phyloP scores from a whole-genome alignment of 2,888 invertebrate genomes.

The Dorcus hopei region DNA sequence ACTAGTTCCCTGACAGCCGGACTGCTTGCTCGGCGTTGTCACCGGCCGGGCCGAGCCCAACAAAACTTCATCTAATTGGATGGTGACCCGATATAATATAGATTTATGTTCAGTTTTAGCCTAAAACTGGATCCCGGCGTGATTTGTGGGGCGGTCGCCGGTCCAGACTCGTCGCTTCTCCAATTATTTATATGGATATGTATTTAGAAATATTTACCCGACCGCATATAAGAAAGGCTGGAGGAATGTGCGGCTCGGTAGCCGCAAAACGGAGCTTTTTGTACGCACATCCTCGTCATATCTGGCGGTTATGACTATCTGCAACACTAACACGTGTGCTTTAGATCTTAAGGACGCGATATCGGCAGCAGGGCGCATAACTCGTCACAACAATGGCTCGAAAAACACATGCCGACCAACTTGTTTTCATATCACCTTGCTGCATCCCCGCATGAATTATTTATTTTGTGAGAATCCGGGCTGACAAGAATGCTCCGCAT shows the following conservation, averaged over 20 bases:
- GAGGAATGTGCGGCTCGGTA: not conserved
- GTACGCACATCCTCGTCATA: slow-evolving; percentile 7
- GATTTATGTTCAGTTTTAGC: slow-evolving; percentile 47
- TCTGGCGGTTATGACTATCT: slow-evolving; percentile 43
- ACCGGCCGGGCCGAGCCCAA: slow-evolving; percentile 38
- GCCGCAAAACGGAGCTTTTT: not conserved
- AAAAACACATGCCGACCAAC: slow-evolving; percentile 46
- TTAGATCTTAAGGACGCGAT: slow-evolving; percentile 43
- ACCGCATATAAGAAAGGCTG: not conserved
- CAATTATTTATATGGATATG: slow-evolving; percentile 34
- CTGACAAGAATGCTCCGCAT: slow-evolving; percentile 32
- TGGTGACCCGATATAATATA: slow-evolving; percentile 47
- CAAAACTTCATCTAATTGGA: slow-evolving; percentile 47
- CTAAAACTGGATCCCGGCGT: slow-evolving; percentile 43
- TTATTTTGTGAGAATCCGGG: slow-evolving; percentile 40
- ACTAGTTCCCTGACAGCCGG: slow-evolving; percentile 31
- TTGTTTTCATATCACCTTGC: slow-evolving; percentile 46
- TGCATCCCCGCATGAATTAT: slow-evolving; percentile 46
- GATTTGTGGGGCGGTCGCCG: slow-evolving; percentile 41
- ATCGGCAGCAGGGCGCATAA: slow-evolving; percentile 44
- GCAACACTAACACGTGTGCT: slow-evolving; percentile 41
- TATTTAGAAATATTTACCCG: slow-evolving; percentile 29
- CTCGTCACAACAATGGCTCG: slow-evolving; percentile 45
- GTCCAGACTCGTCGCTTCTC: slow-evolving; percentile 22
- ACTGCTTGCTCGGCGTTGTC: slow-evolving; percentile 29